Percentiles rank a stretch among this genome's conserved stretches.
These are phyloP conservation scores for Bellardia bayeri DNA, from an alignment of 2,888 invertebrate species.

Conservation along the genomic window DNA sequence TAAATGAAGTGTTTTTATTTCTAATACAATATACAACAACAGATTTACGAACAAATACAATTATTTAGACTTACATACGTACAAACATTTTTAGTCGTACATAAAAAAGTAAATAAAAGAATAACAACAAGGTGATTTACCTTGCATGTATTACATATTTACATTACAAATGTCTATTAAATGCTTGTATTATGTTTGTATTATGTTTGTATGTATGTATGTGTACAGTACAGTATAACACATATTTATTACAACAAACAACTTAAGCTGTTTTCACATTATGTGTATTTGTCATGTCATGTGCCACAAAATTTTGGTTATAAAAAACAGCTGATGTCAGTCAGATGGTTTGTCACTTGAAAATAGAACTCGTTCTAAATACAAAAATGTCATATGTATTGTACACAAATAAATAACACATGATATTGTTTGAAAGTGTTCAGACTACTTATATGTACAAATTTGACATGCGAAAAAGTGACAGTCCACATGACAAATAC, in stretches of 20 bases:
- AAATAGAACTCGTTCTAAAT: too few species aligned
- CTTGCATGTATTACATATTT: not conserved
- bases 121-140: not conserved
- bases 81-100: not conserved
- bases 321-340: too few species aligned
- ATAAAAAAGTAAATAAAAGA: not conserved
- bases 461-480: too few species aligned
- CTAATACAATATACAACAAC: not conserved
- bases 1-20: slow-evolving; percentile 4
- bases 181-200: not conserved
- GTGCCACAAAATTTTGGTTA: too few species aligned
- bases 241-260: not conserved
- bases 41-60: not conserved
- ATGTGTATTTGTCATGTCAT: too few species aligned
- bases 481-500: too few species aligned
- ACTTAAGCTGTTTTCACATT: not conserved
- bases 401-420: too few species aligned
- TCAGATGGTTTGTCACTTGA: too few species aligned
- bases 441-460: too few species aligned
- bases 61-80: too few species aligned
- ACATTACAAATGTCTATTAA: not conserved
- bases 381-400: too few species aligned
- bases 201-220: not conserved
- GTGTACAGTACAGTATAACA: not conserved
- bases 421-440: too few species aligned